A percentile compares a stretch with the other conserved stretches of the same genome.
Evolutionary conservation across 2,797 vertebrate genomes (phyloP).

Genomic region (Paguma larvata): DNA sequence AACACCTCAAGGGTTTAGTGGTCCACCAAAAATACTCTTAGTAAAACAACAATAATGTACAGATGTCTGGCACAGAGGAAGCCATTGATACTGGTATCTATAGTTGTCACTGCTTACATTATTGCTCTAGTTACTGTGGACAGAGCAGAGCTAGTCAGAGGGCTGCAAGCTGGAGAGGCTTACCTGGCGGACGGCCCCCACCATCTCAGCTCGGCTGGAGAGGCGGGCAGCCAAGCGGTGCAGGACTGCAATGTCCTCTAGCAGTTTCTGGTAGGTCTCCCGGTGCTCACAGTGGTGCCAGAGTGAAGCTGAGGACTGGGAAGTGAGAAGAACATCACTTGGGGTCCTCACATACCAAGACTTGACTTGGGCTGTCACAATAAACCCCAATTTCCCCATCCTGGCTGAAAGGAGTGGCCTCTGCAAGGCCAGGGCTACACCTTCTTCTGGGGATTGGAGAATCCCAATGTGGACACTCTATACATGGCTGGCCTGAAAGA

Average conservation of each 20-base stretch:
- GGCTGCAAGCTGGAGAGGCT: constrained; percentile 26
- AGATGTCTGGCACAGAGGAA: neutral
- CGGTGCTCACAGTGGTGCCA: constrained; percentile 97
- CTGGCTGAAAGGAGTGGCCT: neutral
- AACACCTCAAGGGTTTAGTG: neutral
- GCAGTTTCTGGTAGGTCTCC: constrained; percentile 95
- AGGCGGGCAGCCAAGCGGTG: constrained; percentile 95
- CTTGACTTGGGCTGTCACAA: neutral
- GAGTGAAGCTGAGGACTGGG: constrained; percentile 93
- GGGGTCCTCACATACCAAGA: neutral
- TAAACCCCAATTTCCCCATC: neutral
- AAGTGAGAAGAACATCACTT: constrained; percentile 45
- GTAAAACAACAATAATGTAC: neutral
- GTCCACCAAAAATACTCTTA: neutral
- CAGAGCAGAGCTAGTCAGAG: neutral
- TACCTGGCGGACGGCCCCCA: constrained; percentile 98
- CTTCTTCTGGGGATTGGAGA: neutral
- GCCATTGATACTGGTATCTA: neutral
- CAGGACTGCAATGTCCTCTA: constrained; percentile 95
- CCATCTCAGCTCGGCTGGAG: constrained; percentile 97
- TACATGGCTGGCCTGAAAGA: neutral
- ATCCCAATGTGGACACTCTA: neutral
- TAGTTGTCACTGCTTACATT: neutral
- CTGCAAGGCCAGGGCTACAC: neutral
- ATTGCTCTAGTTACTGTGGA: neutral